Evolutionary conservation across 2,113 vertebrate species (phyloP).

Genomic region (Thinocorus orbignyianus): DNA sequence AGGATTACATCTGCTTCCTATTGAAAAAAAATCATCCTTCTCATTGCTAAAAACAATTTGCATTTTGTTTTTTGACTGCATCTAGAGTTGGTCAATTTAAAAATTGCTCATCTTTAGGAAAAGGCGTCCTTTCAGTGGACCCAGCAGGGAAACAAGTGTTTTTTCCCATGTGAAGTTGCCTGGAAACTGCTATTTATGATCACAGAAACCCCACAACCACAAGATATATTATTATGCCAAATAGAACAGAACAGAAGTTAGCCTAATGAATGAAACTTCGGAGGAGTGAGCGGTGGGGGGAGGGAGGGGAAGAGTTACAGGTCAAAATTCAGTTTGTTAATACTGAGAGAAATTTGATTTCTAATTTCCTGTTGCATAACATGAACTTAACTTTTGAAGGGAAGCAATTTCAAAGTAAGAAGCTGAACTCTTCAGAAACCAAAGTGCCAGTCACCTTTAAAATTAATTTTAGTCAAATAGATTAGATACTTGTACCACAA

Average conservation of each 20-base stretch:
- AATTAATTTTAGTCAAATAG: background rate
- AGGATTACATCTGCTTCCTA: conserved; percentile 42
- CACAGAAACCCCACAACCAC: conserved; percentile 7
- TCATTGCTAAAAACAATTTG: conserved; percentile 25
- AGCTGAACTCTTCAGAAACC: background rate
- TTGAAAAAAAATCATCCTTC: conserved; percentile 20
- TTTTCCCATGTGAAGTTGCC: background rate
- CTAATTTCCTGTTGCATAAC: background rate
- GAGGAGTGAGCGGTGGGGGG: too few relatives aligned
- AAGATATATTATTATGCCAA: conserved; percentile 24
- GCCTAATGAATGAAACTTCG: background rate
- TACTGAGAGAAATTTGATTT: background rate
- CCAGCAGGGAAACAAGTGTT: background rate
- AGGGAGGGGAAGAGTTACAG: too few relatives aligned
- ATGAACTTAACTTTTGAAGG: background rate
- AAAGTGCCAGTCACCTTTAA: background rate
- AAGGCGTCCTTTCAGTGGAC: background rate
- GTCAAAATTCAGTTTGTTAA: background rate
- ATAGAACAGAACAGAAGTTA: background rate
- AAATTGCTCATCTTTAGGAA: background rate
- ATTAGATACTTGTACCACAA: background rate
- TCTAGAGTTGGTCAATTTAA: conserved; percentile 1
- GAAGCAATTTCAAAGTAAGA: background rate
- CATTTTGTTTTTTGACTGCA: conserved; percentile 42
- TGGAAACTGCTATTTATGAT: conserved; percentile 8